Evolutionary conservation across 2,888 invertebrate species (phyloP).

Genomic region (Tribolium freemani): DNA sequence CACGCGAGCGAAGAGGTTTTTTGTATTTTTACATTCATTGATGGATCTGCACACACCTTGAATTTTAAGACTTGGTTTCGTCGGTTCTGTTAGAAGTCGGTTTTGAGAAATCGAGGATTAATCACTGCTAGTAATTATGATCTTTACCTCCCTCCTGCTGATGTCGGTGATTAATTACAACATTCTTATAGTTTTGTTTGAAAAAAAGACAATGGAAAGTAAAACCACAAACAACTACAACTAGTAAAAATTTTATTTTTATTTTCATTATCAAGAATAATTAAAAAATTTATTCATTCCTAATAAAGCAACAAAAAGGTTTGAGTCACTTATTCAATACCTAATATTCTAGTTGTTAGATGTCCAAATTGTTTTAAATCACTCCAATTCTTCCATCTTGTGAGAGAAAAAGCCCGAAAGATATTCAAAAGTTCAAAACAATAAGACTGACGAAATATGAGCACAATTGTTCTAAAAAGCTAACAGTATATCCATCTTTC

Average conservation of each 20-base stretch:
- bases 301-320: too few relatives aligned
- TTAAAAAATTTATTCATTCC: too few relatives aligned
- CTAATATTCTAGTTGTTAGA: too few relatives aligned
- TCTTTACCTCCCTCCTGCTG: constrained; percentile 36
- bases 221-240: background rate
- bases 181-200: background rate
- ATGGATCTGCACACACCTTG: constrained; percentile 40
- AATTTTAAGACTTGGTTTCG: constrained; percentile 28
- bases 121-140: constrained; percentile 39
- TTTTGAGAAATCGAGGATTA: constrained; percentile 32
- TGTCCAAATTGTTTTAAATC: too few relatives aligned
- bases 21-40: constrained; percentile 38
- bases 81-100: background rate
- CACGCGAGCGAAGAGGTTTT: constrained; percentile 32
- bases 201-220: background rate
- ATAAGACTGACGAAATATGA: too few relatives aligned
- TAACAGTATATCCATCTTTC: too few relatives aligned
- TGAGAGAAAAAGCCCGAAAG: too few relatives aligned
- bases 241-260: background rate
- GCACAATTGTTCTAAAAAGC: too few relatives aligned
- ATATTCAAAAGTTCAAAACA: too few relatives aligned
- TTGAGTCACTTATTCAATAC: too few relatives aligned
- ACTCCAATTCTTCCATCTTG: too few relatives aligned
- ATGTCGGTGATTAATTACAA: constrained; percentile 37
- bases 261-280: too few relatives aligned